Evolutionary conservation across 2,888 invertebrate species (phyloP).

Genomic region (Ophioninae sp.): DNA sequence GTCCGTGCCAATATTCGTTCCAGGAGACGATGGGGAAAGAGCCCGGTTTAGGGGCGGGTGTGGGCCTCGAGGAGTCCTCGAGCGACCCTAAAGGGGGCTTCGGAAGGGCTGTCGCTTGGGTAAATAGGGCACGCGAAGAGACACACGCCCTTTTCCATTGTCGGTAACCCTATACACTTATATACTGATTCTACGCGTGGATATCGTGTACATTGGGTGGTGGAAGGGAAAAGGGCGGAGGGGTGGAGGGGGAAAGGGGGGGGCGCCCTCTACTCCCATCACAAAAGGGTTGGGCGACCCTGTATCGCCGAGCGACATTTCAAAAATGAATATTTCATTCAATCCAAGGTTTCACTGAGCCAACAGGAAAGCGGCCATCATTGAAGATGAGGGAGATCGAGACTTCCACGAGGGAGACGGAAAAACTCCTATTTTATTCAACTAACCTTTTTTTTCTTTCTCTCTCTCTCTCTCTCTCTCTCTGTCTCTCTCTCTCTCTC

Average conservation of each 20-base stretch:
- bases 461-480: too few relatives aligned
- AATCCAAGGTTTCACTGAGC: constrained; percentile 30
- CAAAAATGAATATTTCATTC: constrained; percentile 64
- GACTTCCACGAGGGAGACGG: constrained; percentile 57
- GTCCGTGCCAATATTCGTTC: constrained; percentile 58
- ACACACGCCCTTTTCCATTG: constrained; percentile 80
- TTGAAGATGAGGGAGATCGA: constrained; percentile 62
- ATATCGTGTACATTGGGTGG: background rate
- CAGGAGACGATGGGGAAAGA: constrained; percentile 16
- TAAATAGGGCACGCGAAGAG: constrained; percentile 80
- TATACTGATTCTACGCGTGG: background rate
- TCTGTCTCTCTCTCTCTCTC: too few relatives aligned
- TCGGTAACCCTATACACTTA: constrained; percentile 69
- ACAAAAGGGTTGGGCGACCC: constrained; percentile 75
- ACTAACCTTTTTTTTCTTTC: constrained; percentile 13
- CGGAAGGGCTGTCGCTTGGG: constrained; percentile 75
- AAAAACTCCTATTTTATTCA: constrained; percentile 29
- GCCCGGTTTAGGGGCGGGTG: constrained; percentile 59
- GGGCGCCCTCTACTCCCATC: constrained; percentile 76
- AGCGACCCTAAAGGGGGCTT: constrained; percentile 40
- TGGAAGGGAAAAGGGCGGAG: background rate
- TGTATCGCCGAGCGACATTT: constrained; percentile 60
- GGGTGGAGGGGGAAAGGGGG: constrained; percentile 15
- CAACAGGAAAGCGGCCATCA: constrained; percentile 79
- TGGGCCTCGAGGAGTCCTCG: constrained; percentile 56